These are phyloP conservation scores for Hyla sarda DNA, from an alignment of 2,113 vertebrate species.

Conservation along the genomic window DNA sequence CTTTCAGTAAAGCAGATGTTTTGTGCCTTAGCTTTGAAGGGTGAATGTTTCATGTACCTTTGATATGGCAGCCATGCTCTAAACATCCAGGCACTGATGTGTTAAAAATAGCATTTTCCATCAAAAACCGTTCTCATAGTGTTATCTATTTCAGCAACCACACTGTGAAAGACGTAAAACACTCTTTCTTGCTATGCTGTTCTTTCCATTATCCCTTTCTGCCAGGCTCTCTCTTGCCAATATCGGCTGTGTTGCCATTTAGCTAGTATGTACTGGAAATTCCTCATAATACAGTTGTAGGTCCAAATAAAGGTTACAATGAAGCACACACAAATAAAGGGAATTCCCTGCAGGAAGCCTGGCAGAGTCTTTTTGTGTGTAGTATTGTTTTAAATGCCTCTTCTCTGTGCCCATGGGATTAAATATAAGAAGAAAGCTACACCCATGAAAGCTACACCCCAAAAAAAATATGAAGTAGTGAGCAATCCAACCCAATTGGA, in stretches of 20 bases:
- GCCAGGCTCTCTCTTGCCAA: conserved; percentile 35
- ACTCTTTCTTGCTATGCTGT: conserved; percentile 25
- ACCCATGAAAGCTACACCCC: not conserved
- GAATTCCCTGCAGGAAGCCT: conserved; percentile 39
- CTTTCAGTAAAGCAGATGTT: not conserved
- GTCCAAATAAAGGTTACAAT: conserved; percentile 46
- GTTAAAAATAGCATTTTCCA: conserved; percentile 35
- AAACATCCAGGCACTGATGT: conserved; percentile 9
- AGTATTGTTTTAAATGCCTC: conserved; percentile 39
- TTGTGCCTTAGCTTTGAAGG: not conserved
- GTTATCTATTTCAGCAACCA: conserved; percentile 22
- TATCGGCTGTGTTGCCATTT: conserved; percentile 39
- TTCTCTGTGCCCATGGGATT: not conserved
- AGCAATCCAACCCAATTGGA: not conserved
- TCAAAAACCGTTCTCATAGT: not conserved
- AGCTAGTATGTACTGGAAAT: conserved; percentile 12
- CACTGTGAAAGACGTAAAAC: conserved; percentile 18
- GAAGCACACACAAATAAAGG: conserved; percentile 39
- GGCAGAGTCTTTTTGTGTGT: not conserved
- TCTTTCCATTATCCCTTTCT: conserved; percentile 38
- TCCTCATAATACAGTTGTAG: conserved; percentile 39
- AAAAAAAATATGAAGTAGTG: not conserved
- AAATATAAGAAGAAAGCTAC: no score
- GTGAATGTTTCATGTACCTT: not conserved
- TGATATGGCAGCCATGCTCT: not conserved